phyloP scores from a whole-genome alignment of 2,797 vertebrate genomes.

The Mus minutoides region DNA sequence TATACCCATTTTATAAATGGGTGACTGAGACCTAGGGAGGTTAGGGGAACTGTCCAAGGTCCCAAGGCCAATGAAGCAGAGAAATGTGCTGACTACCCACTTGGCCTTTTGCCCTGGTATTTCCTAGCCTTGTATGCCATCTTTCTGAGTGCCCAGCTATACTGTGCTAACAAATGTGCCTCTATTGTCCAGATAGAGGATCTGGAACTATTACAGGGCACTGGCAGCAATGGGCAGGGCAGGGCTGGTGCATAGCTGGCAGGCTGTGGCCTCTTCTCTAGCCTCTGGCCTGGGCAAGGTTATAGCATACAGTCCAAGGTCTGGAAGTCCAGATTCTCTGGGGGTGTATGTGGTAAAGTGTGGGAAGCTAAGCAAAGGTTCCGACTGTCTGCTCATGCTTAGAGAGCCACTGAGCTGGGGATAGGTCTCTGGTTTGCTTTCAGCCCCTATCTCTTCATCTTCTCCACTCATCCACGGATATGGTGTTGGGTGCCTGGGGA shows the following conservation, averaged over 20 bases:
- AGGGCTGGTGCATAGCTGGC: not conserved
- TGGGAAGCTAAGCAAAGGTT: not conserved
- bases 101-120: not conserved
- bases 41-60: not conserved
- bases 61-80: not conserved
- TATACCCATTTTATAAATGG: not conserved
- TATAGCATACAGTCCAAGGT: not conserved
- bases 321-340: not conserved
- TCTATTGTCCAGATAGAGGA: rapidly evolving
- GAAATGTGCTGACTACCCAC: not conserved
- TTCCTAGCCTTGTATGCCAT: not conserved
- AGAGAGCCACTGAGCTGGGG: not conserved
- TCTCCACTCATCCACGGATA: not conserved
- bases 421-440: not conserved
- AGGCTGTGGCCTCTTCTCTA: too few relatives aligned
- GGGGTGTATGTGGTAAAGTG: not conserved
- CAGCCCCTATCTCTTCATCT: not conserved
- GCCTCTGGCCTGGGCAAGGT: not conserved
- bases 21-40: not conserved
- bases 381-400: too few relatives aligned
- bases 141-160: too few relatives aligned
- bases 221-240: not conserved
- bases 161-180: rapidly evolving
- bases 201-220: not conserved
- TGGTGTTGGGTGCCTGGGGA: not conserved